Percentiles rank a stretch among this genome's conserved stretches.
phyloP scores from a whole-genome alignment of 2,888 invertebrate species.

The Leucophenga maculata region DNA sequence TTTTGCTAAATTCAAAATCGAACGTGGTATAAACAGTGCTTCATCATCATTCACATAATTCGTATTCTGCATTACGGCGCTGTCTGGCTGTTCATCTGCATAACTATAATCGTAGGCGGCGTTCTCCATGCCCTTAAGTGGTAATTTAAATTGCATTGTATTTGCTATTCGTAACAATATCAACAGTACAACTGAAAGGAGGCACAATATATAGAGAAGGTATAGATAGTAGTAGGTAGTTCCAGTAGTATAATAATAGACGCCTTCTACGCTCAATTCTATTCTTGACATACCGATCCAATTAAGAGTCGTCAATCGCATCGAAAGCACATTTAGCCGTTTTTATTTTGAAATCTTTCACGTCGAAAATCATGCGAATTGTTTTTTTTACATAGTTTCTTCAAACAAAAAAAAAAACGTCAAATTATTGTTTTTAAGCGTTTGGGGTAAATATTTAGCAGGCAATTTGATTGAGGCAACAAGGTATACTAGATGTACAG shows the following conservation, averaged over 20 bases:
- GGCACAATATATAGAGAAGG: not conserved
- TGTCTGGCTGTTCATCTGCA: not conserved
- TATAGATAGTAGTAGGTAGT: too few relatives aligned
- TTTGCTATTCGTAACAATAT: not conserved
- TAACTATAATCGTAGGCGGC: conserved; percentile 2
- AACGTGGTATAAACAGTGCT: not conserved
- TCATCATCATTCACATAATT: not conserved
- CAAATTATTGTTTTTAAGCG: not conserved
- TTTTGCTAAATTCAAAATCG: not conserved
- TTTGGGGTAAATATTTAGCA: not conserved
- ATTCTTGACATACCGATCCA: conserved; percentile 51
- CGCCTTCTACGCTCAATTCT: too few relatives aligned
- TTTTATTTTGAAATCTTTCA: conserved; percentile 27
- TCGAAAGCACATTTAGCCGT: conserved; percentile 53
- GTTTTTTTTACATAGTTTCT: conserved; percentile 5
- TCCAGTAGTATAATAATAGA: too few relatives aligned
- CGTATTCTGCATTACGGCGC: not conserved
- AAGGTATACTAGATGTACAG: too few relatives aligned
- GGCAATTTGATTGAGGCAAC: not conserved
- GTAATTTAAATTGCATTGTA: conserved; percentile 10
- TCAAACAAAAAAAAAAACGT: not conserved
- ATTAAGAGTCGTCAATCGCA: conserved; percentile 48
- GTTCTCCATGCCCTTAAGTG: not conserved
- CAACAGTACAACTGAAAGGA: conserved; percentile 40
- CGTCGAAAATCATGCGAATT: not conserved